A percentile compares a stretch with the other conserved stretches of the same genome.
phyloP scores from a whole-genome alignment of 1,140 invertebrate genomes.

The Leptinotarsa defecta region DNA sequence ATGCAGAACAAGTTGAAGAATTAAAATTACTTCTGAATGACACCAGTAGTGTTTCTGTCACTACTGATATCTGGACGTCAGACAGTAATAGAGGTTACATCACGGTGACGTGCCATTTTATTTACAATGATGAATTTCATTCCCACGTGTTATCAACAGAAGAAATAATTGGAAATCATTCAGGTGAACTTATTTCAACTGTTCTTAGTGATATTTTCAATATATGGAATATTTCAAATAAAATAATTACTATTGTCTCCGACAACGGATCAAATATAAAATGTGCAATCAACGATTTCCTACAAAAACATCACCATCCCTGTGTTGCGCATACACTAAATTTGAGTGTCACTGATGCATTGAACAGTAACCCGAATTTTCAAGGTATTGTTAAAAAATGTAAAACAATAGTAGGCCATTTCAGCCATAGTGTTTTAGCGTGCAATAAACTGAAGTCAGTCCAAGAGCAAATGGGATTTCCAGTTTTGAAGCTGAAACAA shows the following conservation, averaged over 20 bases:
- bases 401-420: no score
- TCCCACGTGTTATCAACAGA: background rate
- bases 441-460: background rate
- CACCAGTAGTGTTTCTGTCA: background rate
- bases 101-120: slow-evolving; percentile 16
- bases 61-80: background rate
- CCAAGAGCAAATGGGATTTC: slow-evolving; percentile 40
- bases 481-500: slow-evolving; percentile 45
- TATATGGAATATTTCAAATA: background rate
- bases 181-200: background rate
- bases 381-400: no score
- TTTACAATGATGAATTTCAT: background rate
- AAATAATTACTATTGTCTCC: background rate
- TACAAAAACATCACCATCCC: no score
- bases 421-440: no score
- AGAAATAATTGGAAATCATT: slow-evolving; percentile 19
- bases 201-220: background rate
- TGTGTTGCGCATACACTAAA: no score
- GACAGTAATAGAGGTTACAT: background rate
- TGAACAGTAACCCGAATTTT: no score
- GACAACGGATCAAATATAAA: no score
- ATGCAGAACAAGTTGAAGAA: background rate
- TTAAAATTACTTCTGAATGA: background rate
- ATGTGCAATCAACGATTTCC: no score
- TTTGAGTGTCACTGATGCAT: no score